Conservation (phyloP, 2,888 invertebrate species). For the Tetheella fluctuosa region DNA sequence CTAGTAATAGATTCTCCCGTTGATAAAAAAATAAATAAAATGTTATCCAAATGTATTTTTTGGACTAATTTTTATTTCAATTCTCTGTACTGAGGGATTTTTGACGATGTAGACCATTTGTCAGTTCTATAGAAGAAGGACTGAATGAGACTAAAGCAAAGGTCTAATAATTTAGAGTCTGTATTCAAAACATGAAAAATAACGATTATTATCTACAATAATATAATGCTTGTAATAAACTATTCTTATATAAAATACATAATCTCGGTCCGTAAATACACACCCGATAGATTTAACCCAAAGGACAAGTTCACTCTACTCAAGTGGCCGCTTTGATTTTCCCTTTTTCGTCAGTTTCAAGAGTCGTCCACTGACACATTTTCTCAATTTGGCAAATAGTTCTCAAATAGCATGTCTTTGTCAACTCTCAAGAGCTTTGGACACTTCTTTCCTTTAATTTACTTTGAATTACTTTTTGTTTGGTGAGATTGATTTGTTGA, state of each 20-base stretch:
- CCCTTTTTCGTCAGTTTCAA: constrained; percentile 56
- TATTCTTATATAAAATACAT: neutral
- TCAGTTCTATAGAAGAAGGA: no score
- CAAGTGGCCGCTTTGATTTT: constrained; percentile 66
- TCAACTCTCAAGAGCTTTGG: constrained; percentile 40
- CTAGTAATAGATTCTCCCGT: neutral
- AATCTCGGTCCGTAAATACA: neutral
- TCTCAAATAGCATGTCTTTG: constrained; percentile 26
- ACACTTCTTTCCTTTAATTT: constrained; percentile 29
- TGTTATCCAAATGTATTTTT: no score
- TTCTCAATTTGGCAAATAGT: constrained; percentile 76
- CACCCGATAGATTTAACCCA: constrained; percentile 21
- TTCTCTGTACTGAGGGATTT: no score
- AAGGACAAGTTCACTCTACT: constrained; percentile 32
- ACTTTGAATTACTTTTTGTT: constrained; percentile 8
- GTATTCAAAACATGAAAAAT: neutral
- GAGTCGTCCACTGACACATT: constrained; percentile 61
- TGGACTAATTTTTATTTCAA: no score
- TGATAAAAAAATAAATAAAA: no score
- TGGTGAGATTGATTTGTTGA: neutral
- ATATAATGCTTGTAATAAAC: no score
- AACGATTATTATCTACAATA: no score
- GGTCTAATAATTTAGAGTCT: neutral
- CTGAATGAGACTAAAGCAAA: no score
- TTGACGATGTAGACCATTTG: no score